Base-by-base conservation (phyloP, 37 sponge, comb jelly and placozoan species). In the Chondrilla cf. caribensis region DNA sequence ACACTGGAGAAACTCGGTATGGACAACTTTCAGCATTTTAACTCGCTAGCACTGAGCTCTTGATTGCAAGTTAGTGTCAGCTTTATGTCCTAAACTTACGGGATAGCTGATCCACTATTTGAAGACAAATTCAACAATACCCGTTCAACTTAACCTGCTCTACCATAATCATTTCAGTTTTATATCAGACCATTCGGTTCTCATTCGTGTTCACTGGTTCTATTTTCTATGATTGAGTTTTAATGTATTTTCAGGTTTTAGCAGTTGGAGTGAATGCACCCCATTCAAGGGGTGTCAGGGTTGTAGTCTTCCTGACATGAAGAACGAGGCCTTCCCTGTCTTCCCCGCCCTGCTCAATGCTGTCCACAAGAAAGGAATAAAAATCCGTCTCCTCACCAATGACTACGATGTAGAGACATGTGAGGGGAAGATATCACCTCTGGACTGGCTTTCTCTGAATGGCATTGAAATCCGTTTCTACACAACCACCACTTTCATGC, bases 301-400 rank as follows among this genome's bases (percentile, higher is more conserved):
- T 0, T 94, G 95, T 62, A 58, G 79, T 19, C 17, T 91, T 1
- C 71, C 47, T 19, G 79, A 91, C 32, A 81, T 84, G 64, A 51
- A 57, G 25, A 86, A 88, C 43, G 95, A 94, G 76, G 22, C 76
- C 1, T 94, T 94, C 85, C 91, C 95, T 7, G 82, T 94, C 19
- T 94, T 94, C 57, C 82, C 89, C 21, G 92, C 91, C 44, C 85
- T 94, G 25, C 82, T 94, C 35, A 94, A 94, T 67, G 95, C 95
- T 0, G 80, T 84, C 21, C 91, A 94, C 65, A 44, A 83, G 37
- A 79, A 58, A 22, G 70, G 80, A 0, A 58, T 94, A 26, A 25
- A 25, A 2, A 59, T 94, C 31, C 84, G 91, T 17, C 55, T 94
- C 3, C 70, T 90, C 44, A 91, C 91, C 15, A 94, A 94, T 83